Conservation (phyloP, 2,113 vertebrate species). For the cat (Felis catus) region F.catus_Fca126_mat1.0 CM031412.1:73882001-73882500, state of each 20-base stretch:
- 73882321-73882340: conserved; percentile 79
- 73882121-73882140: conserved; percentile 63
- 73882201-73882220: conserved; percentile 76
- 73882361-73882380: conserved; percentile 59
- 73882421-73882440: conserved; percentile 72
- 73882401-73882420: conserved; percentile 74
- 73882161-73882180: conserved; percentile 27
- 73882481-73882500: conserved; percentile 49
- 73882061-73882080: conserved; percentile 77
- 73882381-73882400: conserved; percentile 78
- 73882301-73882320: conserved; percentile 74
- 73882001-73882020: conserved; percentile 63
- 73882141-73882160: conserved; percentile 42
- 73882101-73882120: conserved; percentile 76
- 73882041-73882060: conserved; percentile 71
- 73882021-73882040: conserved; percentile 70
- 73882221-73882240: conserved; percentile 79
- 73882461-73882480: conserved; percentile 10
- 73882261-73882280: conserved; percentile 79
- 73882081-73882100: conserved; percentile 80
- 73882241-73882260: conserved; percentile 79
- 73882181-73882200: conserved; percentile 61
- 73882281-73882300: conserved; percentile 81
- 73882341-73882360: conserved; percentile 71
- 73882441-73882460: conserved; percentile 78